Percentiles rank a stretch among this genome's conserved stretches.
These are phyloP conservation scores for Sebastes matsubarae DNA, from an alignment of 2,797 vertebrate genomes.

Conservation along the genomic window DNA sequence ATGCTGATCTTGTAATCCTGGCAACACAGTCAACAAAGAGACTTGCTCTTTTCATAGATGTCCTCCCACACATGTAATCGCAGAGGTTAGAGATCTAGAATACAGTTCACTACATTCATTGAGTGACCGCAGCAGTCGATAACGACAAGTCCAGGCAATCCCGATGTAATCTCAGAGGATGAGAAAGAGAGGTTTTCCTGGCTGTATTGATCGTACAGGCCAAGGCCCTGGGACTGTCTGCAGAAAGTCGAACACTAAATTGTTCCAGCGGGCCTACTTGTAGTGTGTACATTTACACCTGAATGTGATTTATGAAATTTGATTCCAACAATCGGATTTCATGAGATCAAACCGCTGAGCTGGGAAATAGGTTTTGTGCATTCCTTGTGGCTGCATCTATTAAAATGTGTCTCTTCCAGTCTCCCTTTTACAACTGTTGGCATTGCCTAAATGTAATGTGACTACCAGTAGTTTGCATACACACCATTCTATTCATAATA, in stretches of 20 bases:
- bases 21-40: conserved; percentile 73
- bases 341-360: not conserved
- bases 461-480: not conserved
- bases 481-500: not conserved
- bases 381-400: not conserved
- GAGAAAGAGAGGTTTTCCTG: conserved; percentile 41
- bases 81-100: conserved; percentile 25
- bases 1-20: conserved; percentile 66
- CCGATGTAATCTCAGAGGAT: conserved; percentile 41
- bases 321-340: not conserved
- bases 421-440: not conserved
- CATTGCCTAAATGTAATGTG: not conserved
- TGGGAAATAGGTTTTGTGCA: not conserved
- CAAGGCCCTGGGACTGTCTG: conserved; percentile 14
- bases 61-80: conserved; percentile 60
- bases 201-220: conserved; percentile 33
- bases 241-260: not conserved
- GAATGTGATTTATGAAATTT: not conserved
- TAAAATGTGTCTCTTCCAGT: not conserved
- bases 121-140: conserved; percentile 45
- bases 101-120: conserved; percentile 31
- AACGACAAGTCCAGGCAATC: conserved; percentile 67
- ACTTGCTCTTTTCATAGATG: conserved; percentile 46
- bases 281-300: not conserved
- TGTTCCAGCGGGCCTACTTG: not conserved